Evolutionary conservation across 2,888 invertebrate species (phyloP).

Genomic region (Drosophila cracens): DNA sequence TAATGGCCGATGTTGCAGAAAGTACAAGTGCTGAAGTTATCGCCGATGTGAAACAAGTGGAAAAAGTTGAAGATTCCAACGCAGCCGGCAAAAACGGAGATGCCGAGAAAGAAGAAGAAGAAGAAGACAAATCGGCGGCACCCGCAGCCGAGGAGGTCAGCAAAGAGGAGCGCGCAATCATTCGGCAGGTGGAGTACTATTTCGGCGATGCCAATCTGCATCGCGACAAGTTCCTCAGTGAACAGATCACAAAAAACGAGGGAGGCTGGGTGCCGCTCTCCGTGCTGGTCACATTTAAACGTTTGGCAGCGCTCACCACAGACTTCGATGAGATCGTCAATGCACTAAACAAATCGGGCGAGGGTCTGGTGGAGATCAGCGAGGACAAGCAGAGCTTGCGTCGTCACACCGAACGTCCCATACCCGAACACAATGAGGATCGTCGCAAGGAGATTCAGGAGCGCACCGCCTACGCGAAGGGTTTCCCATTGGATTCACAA

Average conservation of each 20-base stretch:
- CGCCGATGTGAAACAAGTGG: conserved; percentile 31
- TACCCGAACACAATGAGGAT: conserved; percentile 94
- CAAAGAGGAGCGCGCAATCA: conserved; percentile 87
- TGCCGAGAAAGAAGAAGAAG: conserved; percentile 41
- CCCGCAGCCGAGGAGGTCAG: conserved; percentile 40
- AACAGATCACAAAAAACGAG: conserved; percentile 93
- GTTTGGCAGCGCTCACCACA: conserved; percentile 90
- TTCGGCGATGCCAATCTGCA: conserved; percentile 97
- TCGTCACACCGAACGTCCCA: conserved; percentile 87
- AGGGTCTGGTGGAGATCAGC: conserved; percentile 90
- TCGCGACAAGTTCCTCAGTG: conserved; percentile 96
- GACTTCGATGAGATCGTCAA: conserved; percentile 90
- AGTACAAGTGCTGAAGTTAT: conserved; percentile 36
- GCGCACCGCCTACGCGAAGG: conserved; percentile 95
- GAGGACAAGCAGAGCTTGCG: conserved; percentile 88
- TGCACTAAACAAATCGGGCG: conserved; percentile 91
- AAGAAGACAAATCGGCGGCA: conserved; percentile 17
- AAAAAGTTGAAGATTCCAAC: conserved; percentile 49
- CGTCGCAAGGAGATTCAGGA: conserved; percentile 91
- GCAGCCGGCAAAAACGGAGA: conserved; percentile 57
- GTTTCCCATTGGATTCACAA: conserved; percentile 89
- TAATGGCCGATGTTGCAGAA: conserved; percentile 81
- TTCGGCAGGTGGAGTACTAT: conserved; percentile 87
- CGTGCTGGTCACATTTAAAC: conserved; percentile 94
- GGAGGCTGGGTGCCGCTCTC: conserved; percentile 96